Evolutionary conservation across 2,113 vertebrate genomes (phyloP).

Genomic region (Hypomesus transpacificus): DNA sequence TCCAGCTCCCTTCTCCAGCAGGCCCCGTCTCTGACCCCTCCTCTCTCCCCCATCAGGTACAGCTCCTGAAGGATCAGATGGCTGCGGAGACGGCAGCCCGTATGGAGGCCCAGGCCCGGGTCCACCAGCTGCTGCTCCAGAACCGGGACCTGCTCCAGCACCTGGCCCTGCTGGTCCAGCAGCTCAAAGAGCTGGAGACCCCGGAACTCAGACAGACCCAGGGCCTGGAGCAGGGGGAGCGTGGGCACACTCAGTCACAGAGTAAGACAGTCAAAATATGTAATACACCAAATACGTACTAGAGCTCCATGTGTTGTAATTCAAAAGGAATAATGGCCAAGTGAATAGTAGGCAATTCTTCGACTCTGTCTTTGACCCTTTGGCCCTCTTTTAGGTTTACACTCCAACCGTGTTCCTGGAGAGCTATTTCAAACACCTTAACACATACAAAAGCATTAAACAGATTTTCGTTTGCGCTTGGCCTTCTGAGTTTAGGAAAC

Average conservation of each 20-base stretch:
- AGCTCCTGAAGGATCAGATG: constrained; percentile 80
- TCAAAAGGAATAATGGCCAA: no score
- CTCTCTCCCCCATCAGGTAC: constrained; percentile 61
- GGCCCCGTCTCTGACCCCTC: not conserved
- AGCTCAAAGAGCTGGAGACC: constrained; percentile 78
- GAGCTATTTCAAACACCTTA: no score
- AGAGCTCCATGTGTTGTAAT: no score
- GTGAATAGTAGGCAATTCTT: no score
- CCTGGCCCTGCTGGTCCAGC: constrained; percentile 79
- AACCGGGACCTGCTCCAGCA: constrained; percentile 81
- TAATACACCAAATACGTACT: not conserved
- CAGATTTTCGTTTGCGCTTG: no score
- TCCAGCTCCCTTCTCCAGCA: not conserved
- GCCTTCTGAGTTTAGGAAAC: no score
- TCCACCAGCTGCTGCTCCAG: constrained; percentile 82
- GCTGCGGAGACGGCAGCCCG: constrained; percentile 74
- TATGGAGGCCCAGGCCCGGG: constrained; percentile 79
- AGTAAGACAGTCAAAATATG: constrained; percentile 44
- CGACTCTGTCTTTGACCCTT: no score
- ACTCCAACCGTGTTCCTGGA: no score
- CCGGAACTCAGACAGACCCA: no score
- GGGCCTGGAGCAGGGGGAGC: not conserved
- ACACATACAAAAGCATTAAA: no score
- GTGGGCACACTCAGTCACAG: constrained; percentile 7
- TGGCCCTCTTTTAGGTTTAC: no score